Conservation (phyloP, 2,113 vertebrate genomes). For the Sinocyclocheilus grahami region DNA sequence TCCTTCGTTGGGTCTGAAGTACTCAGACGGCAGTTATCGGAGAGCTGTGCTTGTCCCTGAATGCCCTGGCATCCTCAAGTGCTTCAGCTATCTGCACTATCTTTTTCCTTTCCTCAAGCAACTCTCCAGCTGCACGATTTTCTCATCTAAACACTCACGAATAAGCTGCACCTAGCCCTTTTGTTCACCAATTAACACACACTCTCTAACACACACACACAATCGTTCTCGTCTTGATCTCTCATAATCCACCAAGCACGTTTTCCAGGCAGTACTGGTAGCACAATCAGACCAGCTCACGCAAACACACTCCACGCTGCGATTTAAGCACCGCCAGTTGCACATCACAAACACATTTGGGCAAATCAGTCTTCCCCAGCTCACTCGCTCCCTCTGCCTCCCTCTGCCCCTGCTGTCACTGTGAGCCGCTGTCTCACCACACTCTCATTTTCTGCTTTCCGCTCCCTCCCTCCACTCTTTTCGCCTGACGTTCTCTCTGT, state of each 20-base stretch:
- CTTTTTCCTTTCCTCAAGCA: slow-evolving; percentile 1
- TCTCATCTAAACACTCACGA: not conserved
- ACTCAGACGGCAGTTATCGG: not conserved
- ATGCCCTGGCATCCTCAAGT: slow-evolving; percentile 37
- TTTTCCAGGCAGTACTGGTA: slow-evolving; percentile 37
- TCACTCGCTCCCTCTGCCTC: slow-evolving; percentile 45
- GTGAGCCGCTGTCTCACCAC: slow-evolving; percentile 24
- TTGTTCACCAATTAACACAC: slow-evolving; percentile 7
- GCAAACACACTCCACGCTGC: not conserved
- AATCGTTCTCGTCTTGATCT: slow-evolving; percentile 28
- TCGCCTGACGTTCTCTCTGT: slow-evolving; percentile 32
- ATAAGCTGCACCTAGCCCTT: slow-evolving; percentile 23
- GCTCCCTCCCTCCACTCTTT: slow-evolving; percentile 62
- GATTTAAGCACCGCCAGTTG: slow-evolving; percentile 27
- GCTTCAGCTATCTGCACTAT: not conserved
- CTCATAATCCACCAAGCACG: slow-evolving; percentile 45
- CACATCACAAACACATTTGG: slow-evolving; percentile 23
- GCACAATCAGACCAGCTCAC: not conserved
- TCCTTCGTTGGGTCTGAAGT: not conserved
- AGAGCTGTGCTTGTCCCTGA: slow-evolving; percentile 25
- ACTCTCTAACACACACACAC: slow-evolving; percentile 21
- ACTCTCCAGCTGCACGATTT: not conserved
- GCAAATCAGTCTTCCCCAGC: slow-evolving; percentile 17
- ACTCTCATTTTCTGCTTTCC: slow-evolving; percentile 49
- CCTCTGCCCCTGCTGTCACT: slow-evolving; percentile 51